A percentile compares a stretch with the other conserved stretches of the same genome.
Conservation (phyloP, 2,113 vertebrate genomes). For the Chelonoidis abingdonii region DNA sequence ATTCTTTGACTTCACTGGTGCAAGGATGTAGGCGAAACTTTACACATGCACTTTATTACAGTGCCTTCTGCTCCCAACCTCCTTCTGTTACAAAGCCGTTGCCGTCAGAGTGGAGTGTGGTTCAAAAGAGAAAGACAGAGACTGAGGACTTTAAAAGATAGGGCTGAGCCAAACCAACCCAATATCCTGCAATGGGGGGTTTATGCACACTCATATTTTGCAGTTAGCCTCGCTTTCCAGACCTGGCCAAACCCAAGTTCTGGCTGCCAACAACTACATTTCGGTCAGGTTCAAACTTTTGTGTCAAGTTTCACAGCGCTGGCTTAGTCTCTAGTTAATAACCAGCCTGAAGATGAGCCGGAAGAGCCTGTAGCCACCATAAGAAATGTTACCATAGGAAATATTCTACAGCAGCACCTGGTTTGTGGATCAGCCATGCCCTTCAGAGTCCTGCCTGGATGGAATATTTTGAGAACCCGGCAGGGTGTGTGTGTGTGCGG, state of each 20-base stretch:
- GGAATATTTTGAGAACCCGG: not conserved
- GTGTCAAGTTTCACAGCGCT: not conserved
- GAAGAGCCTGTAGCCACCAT: not conserved
- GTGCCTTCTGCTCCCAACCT: not conserved
- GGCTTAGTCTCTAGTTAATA: not conserved
- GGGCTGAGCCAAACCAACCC: not conserved
- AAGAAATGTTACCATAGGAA: not conserved
- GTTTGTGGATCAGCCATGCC: not conserved
- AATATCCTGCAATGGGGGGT: not conserved
- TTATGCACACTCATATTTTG: not conserved
- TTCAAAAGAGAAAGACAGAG: not conserved
- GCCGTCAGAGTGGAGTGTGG: not conserved
- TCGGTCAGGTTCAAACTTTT: not conserved
- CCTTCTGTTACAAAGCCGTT: not conserved
- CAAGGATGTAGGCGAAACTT: not conserved
- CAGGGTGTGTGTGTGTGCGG: not conserved
- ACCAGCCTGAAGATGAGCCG: not conserved
- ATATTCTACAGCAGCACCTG: not conserved
- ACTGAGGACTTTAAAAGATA: not conserved
- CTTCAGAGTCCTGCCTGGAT: not conserved
- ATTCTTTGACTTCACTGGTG: not conserved
- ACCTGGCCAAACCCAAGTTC: not conserved
- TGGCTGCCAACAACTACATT: too few species aligned
- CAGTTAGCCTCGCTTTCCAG: not conserved
- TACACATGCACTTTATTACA: not conserved